Evolutionary conservation across 2,113 vertebrate species (phyloP).

Genomic region (Triplophysa rosa): DNA sequence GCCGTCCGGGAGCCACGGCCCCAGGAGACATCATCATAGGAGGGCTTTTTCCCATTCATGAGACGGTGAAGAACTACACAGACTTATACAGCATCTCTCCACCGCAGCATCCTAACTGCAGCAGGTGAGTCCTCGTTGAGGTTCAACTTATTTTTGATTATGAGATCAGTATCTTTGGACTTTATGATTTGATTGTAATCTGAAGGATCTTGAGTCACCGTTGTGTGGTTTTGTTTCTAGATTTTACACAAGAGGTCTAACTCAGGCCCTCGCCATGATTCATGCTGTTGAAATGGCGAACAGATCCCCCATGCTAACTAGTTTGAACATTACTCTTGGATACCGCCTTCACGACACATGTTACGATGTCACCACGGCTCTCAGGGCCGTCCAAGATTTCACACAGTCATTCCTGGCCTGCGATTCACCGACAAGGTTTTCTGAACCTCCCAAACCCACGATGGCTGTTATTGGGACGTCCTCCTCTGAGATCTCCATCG

Average conservation of each 20-base stretch:
- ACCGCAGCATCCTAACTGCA: conserved; percentile 73
- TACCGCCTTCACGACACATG: conserved; percentile 85
- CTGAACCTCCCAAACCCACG: conserved; percentile 64
- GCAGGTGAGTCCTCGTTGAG: conserved; percentile 71
- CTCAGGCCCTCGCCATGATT: conserved; percentile 80
- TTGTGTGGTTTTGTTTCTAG: conserved; percentile 65
- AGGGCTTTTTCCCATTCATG: conserved; percentile 67
- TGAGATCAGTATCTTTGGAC: no score
- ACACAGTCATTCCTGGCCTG: conserved; percentile 61
- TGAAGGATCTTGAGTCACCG: conserved; percentile 13
- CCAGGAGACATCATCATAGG: conserved; percentile 67
- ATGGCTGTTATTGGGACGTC: conserved; percentile 77
- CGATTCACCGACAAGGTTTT: conserved; percentile 63
- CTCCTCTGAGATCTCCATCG: conserved; percentile 82
- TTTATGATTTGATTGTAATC: no score
- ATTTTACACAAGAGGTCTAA: conserved; percentile 72
- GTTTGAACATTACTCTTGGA: conserved; percentile 77
- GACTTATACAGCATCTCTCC: conserved; percentile 54
- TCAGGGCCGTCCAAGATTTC: conserved; percentile 75
- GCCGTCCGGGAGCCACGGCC: not conserved
- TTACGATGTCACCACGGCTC: conserved; percentile 79
- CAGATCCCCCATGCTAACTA: conserved; percentile 73
- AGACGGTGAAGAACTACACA: conserved; percentile 5
- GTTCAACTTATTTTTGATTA: not conserved
- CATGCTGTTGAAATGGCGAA: conserved; percentile 82